phyloP scores from a whole-genome alignment of 2,888 invertebrate species.

The Drosophila sordidapex region DNA sequence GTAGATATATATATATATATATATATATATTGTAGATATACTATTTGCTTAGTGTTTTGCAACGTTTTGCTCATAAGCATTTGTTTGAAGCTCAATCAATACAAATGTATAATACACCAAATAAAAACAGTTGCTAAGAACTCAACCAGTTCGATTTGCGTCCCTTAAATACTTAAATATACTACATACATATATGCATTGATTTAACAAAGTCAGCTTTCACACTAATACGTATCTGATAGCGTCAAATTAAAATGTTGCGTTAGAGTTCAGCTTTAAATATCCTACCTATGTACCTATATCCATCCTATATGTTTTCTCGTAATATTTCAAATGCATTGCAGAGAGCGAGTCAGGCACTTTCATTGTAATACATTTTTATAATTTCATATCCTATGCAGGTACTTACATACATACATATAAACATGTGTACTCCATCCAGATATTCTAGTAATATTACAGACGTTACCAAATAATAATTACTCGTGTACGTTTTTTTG shows the following conservation, averaged over 20 bases:
- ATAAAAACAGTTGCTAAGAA: conserved; percentile 19
- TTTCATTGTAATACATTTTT: background rate
- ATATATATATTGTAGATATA: conserved; percentile 14
- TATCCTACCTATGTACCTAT: conserved; percentile 7
- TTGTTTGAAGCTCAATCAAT: conserved; percentile 31
- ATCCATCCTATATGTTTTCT: background rate
- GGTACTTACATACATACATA: conserved; percentile 20
- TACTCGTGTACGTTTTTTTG: conserved; percentile 4
- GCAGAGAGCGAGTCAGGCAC: conserved; percentile 3
- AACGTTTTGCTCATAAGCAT: conserved; percentile 29
- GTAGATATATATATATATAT: conserved; percentile 6
- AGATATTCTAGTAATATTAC: conserved; percentile 1
- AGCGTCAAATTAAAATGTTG: conserved; percentile 21
- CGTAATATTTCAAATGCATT: conserved; percentile 9
- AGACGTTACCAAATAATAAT: conserved; percentile 6
- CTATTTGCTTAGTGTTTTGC: conserved; percentile 14
- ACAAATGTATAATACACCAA: conserved; percentile 52
- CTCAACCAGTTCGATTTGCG: conserved; percentile 19
- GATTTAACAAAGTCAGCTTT: conserved; percentile 22
- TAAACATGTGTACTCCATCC: conserved; percentile 11
- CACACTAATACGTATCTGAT: conserved; percentile 16
- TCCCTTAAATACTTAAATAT: conserved; percentile 2
- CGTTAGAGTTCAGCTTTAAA: conserved; percentile 23
- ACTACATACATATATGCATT: conserved; percentile 6
- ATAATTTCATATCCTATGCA: conserved; percentile 12